Base-by-base conservation (phyloP, 2,888 invertebrate genomes). In the Cryptocheilus praepositus region DNA sequence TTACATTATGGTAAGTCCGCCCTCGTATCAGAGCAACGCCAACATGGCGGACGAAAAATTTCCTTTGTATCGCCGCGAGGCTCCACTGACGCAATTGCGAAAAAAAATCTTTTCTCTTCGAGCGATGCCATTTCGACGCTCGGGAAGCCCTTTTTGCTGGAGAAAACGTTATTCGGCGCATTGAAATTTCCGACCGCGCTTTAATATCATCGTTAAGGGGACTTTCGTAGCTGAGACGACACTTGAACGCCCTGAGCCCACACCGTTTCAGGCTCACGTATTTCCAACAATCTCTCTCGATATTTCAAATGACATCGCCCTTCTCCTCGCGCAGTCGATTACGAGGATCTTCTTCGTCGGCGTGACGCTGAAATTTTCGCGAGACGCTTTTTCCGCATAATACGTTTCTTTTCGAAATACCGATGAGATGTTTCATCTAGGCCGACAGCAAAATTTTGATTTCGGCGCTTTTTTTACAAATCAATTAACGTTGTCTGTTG, bases 1-100 rank as follows among this genome's bases (percentile, higher is more conserved):
- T 92, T 92, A 91, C 92, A 90, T 89, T 91, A 92, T 92, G 92
- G 92, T 92, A 90, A 91, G 91, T 91, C 89, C 85, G 88, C 86
- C 87, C 84, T 86, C 86, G 84, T 82, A 83, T 82, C 81, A 80
- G 84, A 81, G 86, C 84, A 87, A 88, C 87, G 89, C 88, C 89
- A 88, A 89, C 85, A 89, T 89, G 91, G 91, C 90, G 90, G 90
- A 89, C 89, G 89, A 87, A 70, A 79, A 75, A 77, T 79, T 79
- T 79, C 77, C 79, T 79, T 79, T 79, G 80, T 79, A 79, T 75
- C 72, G 58, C 75, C 66, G 74, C 77, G 65, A 75, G 74, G 74
- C 64, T 66, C 71, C 68, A 75, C 74, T 75, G 74, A 75, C 74
- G 74, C 74, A 75, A 74, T 76, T 70, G 53, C 56, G 67, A 71